phyloP scores from a whole-genome alignment of 2,888 invertebrate species.

The Acronicta psi region DNA sequence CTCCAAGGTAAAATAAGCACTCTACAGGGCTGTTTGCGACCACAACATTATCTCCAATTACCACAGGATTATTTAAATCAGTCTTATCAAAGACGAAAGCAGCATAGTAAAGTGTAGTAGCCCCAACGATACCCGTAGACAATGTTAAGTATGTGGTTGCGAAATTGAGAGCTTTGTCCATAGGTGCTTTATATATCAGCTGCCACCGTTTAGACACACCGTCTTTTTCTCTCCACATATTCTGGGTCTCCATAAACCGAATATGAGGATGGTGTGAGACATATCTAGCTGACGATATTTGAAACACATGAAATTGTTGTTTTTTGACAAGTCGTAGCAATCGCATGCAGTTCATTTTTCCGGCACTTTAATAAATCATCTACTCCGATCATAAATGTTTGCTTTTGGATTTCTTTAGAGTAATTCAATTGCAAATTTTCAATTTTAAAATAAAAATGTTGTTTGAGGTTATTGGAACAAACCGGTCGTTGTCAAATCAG shows the following conservation, averaged over 20 bases:
- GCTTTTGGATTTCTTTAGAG: too few relatives aligned
- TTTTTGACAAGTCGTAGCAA: constrained; percentile 60
- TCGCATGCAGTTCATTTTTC: constrained; percentile 71
- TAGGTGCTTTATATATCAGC: constrained; percentile 83
- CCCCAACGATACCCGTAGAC: constrained; percentile 67
- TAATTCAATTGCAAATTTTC: too few relatives aligned
- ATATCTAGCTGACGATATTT: constrained; percentile 61
- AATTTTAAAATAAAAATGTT: too few relatives aligned
- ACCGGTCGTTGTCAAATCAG: too few relatives aligned
- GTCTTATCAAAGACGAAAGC: constrained; percentile 68
- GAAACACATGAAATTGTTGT: constrained; percentile 56
- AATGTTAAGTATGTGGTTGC: constrained; percentile 73
- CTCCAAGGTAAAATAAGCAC: constrained; percentile 74
- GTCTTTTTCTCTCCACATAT: constrained; percentile 76
- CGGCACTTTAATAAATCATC: constrained; percentile 10
- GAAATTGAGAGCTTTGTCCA: constrained; percentile 74
- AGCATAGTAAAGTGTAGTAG: constrained; percentile 71
- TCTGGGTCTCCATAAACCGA: constrained; percentile 76
- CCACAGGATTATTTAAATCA: constrained; percentile 72
- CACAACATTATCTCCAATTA: constrained; percentile 74
- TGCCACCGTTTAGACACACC: constrained; percentile 75
- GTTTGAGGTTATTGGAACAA: too few relatives aligned
- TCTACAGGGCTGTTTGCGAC: constrained; percentile 79
- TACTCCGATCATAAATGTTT: background rate
- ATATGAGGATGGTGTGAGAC: constrained; percentile 71